Evolutionary conservation across 2,113 vertebrate species (phyloP), one percentile per base, ranked within the genome.

Genomic region (Rhea americana): DNA sequence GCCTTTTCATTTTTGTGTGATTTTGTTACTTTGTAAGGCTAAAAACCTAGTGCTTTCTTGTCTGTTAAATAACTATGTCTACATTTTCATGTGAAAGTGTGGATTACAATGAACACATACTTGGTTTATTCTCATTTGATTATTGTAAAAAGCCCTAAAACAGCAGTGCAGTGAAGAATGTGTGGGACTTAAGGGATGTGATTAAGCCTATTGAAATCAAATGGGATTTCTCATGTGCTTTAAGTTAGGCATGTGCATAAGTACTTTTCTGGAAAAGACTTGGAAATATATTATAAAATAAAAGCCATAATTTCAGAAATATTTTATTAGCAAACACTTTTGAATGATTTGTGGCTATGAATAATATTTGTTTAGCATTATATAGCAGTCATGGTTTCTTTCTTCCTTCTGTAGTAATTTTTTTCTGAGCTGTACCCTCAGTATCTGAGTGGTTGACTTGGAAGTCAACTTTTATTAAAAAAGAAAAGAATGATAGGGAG

Each of bases 291-390:
- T 55, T 73, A 41, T 15, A 90, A 92, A 95, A 75, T 83, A 87
- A 91, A 93, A 81, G 51, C 59, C 84, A 30, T 92, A n/a, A 84
- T 91, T 95, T 94, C 70, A 85, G 87, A 78, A 93, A 86, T 87
- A 94, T 86, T 94, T 94, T 78, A 88, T 55, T 89, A 63, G 48
- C 56, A 92, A 82, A 73, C 73, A 58, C 48, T 89, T 94, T 51
- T 93, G 56, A 89, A 82, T 68, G 32, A 87, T 95, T 94, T 94
- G 90, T 84, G 86, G 72, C 84, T 93, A 26, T 50, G 30, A 51
- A n/a, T 91, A 76, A 45, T 95, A 85, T 90, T 94, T 95, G 45
- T 91, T 94, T 47, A 84, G 93, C 65, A 45, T 93, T 58, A 84
- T 68, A 7, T 89, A 91, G 89, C 61, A 7, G 65, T 86, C 70